These are phyloP conservation scores for Mus caroli DNA, from an alignment of 2,797 vertebrate species.

Conservation along the genomic window DNA sequence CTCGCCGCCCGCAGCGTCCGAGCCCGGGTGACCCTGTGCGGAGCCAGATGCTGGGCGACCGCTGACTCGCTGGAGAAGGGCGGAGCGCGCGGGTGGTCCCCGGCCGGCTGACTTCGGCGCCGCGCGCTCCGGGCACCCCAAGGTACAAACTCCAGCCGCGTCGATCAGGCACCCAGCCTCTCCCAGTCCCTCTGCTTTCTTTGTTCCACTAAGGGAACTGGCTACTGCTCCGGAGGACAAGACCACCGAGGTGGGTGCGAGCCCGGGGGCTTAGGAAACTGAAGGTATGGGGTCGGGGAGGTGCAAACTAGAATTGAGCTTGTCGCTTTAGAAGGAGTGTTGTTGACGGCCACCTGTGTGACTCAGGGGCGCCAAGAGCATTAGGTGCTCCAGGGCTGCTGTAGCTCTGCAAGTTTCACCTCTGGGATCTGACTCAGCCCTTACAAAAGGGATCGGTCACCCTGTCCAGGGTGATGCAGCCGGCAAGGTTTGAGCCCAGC, in stretches of 20 bases:
- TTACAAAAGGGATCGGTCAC: conserved; percentile 52
- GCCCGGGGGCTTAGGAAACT: conserved; percentile 33
- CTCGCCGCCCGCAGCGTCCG: conserved; percentile 29
- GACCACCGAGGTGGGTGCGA: conserved; percentile 46
- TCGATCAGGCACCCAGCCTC: conserved; percentile 27
- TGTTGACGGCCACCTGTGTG: conserved; percentile 66
- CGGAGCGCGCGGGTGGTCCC: conserved; percentile 71
- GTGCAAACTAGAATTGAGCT: not conserved
- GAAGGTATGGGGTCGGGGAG: not conserved
- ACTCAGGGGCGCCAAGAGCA: conserved; percentile 9
- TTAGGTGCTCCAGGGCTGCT: not conserved
- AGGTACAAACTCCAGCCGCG: conserved; percentile 61
- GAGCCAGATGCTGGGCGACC: conserved; percentile 71
- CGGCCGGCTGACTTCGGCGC: not conserved
- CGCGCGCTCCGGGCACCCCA: not conserved
- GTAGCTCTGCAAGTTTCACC: conserved; percentile 60
- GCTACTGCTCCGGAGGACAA: conserved; percentile 27
- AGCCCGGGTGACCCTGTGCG: conserved; percentile 66
- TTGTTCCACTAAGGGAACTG: conserved; percentile 78
- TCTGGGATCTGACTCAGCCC: conserved; percentile 72
- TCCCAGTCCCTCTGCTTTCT: conserved; percentile 62
- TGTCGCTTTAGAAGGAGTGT: not conserved
- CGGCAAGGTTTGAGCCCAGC: not conserved
- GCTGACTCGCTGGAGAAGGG: conserved; percentile 71
- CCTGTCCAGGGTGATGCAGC: conserved; percentile 14